These are phyloP conservation scores for Stenurella melanura DNA, from an alignment of 2,888 invertebrate species.

Conservation along the genomic window DNA sequence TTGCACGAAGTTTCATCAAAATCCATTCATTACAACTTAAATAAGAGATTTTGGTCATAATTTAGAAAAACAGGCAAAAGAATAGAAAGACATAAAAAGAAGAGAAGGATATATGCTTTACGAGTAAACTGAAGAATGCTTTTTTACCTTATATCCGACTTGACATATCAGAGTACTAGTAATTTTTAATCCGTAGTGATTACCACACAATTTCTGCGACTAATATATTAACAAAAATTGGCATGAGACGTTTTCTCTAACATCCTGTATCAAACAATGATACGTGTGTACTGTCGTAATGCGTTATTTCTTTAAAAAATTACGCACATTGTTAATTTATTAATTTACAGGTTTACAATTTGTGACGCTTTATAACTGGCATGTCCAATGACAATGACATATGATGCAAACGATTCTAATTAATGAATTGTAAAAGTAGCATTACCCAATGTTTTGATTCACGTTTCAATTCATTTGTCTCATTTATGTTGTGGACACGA, in stretches of 20 bases:
- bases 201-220: too few relatives aligned
- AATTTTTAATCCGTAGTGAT: too few relatives aligned
- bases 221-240: too few relatives aligned
- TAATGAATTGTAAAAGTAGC: background rate
- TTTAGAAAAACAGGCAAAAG: too few relatives aligned
- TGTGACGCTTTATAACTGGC: background rate
- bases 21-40: too few relatives aligned
- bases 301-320: background rate
- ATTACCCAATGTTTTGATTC: conserved; percentile 2
- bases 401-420: conserved; percentile 2
- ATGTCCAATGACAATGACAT: background rate
- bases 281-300: background rate
- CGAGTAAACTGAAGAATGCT: too few relatives aligned
- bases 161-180: too few relatives aligned
- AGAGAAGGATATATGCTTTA: too few relatives aligned
- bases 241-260: background rate
- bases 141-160: too few relatives aligned
- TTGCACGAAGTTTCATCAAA: too few relatives aligned
- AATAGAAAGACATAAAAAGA: too few relatives aligned
- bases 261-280: background rate
- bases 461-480: background rate
- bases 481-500: background rate
- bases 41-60: too few relatives aligned
- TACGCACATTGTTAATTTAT: background rate
- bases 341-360: conserved; percentile 1